phyloP scores from a whole-genome alignment of 2,888 invertebrate species.

The Napeogenes sylphis region DNA sequence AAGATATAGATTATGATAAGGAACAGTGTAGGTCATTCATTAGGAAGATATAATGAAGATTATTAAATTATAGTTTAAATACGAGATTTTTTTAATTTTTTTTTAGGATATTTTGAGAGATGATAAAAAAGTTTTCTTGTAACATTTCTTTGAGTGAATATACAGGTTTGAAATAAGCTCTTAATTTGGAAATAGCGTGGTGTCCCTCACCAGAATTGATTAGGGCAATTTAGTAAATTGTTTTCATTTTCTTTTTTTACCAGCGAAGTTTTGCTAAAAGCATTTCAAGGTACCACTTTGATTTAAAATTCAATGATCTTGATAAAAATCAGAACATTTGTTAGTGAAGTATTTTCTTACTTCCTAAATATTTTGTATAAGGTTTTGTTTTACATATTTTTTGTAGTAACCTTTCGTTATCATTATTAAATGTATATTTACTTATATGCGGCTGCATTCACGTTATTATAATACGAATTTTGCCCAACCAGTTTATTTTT shows the following conservation, averaged over 20 bases:
- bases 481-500: too few relatives aligned
- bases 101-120: too few relatives aligned
- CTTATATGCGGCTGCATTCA: background rate
- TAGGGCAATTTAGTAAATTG: conserved; percentile 54
- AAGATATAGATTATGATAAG: too few relatives aligned
- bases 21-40: too few relatives aligned
- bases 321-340: conserved; percentile 7
- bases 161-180: conserved; percentile 17
- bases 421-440: too few relatives aligned
- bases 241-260: conserved; percentile 44
- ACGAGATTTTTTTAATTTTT: too few relatives aligned
- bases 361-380: too few relatives aligned
- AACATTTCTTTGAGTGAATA: background rate
- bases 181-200: conserved; percentile 63
- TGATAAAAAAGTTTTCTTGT: too few relatives aligned
- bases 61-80: too few relatives aligned
- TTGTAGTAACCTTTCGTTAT: too few relatives aligned
- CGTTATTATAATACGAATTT: too few relatives aligned
- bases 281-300: conserved; percentile 19
- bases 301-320: conserved; percentile 10
- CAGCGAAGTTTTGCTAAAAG: conserved; percentile 31
- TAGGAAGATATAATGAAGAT: too few relatives aligned
- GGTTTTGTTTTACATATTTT: background rate
- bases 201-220: conserved; percentile 48
- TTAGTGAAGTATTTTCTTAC: background rate